Base-by-base conservation (phyloP, 2,113 vertebrate genomes). In the Furnarius figulus region DNA sequence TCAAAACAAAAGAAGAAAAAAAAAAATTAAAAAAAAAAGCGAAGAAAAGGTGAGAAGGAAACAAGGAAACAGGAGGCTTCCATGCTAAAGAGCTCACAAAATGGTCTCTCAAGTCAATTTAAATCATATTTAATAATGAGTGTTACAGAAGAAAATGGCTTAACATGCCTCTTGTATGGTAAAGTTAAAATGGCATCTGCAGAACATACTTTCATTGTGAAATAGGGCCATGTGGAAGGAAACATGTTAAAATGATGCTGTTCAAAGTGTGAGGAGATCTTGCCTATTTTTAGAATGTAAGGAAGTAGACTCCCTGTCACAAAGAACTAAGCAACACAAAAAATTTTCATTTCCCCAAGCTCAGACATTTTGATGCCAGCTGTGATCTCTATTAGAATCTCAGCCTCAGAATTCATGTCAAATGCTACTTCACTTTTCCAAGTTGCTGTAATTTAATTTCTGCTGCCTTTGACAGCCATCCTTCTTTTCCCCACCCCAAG, bases 251-350 rank as follows among this genome's bases (percentile, higher is more conserved):
- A 89, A 82, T 30, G 2, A 33, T 39, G 46, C 50, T 75, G 16
- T 44, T 88, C n/a, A 40, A 76, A 83, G 18, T 8, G 4, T 3
- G 23, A 35, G 30, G 14, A 52, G 14, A 27, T n/a, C 50, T 66
- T 75, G 22, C 39, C 62, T 90, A 63, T 77, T 93, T 96, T 95
- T 80, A 85, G 53, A 42, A 74, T 15, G 12, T 20, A 84, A 87
- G 23, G 21, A 85, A 90, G 63, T 53, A 55, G 94, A 83, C n/a
- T 73, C 46, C 40, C 67, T 79, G 30, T 70, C 2, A 0, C 58
- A 76, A 82, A 95, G 50, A 82, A 49, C 74, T 70, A 79, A 94
- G 81, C 23, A 94, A 62, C 53, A 42, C 35, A 40, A 87, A 96
- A 86, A 49, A 62, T 89, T 82, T 72, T 95, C 24, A 27, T 82